Evolutionary conservation across 2,113 vertebrate genomes (phyloP).

Genomic region (Hucho hucho): DNA sequence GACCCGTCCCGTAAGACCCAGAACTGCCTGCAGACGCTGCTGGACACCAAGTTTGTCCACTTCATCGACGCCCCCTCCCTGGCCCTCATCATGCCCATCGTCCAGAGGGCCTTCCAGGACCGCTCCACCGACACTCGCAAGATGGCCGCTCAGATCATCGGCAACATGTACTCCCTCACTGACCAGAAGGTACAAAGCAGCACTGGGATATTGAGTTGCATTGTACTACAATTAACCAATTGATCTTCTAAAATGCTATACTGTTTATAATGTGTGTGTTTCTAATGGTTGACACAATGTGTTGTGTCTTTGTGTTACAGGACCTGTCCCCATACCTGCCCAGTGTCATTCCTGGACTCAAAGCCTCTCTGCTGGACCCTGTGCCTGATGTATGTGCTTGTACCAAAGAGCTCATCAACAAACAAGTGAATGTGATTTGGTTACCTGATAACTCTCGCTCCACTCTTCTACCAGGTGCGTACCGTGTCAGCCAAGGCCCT

Average conservation of each 20-base stretch:
- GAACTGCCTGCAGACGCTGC: slow-evolving; percentile 91
- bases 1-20: slow-evolving; percentile 94
- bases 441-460: background rate
- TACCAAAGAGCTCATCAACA: background rate
- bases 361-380: slow-evolving; percentile 92
- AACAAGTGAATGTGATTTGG: background rate
- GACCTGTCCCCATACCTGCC: slow-evolving; percentile 96
- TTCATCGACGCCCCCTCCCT: slow-evolving; percentile 97
- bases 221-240: background rate
- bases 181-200: slow-evolving; percentile 88
- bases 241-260: background rate
- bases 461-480: slow-evolving; percentile 79
- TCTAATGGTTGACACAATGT: background rate
- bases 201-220: too few relatives aligned
- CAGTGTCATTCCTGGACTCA: slow-evolving; percentile 94
- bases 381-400: slow-evolving; percentile 88
- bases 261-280: background rate
- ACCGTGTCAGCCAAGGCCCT: slow-evolving; percentile 96
- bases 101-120: slow-evolving; percentile 97
- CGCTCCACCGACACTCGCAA: slow-evolving; percentile 97
- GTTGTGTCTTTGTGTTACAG: slow-evolving; percentile 60
- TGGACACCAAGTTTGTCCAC: slow-evolving; percentile 98
- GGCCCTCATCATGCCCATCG: slow-evolving; percentile 98
- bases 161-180: slow-evolving; percentile 98
- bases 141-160: slow-evolving; percentile 99